A percentile compares a stretch with the other conserved stretches of the same genome.
These are phyloP conservation scores for Caenorhabditis parvicauda DNA, from an alignment of 2,888 invertebrate species.

Conservation along the genomic window DNA sequence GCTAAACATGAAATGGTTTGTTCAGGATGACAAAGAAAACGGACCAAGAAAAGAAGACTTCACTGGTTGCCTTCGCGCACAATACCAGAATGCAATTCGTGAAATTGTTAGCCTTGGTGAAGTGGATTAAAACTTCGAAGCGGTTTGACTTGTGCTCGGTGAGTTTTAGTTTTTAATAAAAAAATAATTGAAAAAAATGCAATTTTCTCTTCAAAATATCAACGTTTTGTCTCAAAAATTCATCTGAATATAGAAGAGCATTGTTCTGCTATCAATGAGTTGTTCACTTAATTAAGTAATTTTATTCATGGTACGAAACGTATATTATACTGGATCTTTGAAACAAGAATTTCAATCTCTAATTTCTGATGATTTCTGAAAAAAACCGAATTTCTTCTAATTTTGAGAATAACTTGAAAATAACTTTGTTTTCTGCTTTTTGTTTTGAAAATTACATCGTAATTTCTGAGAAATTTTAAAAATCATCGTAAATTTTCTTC, in stretches of 20 bases:
- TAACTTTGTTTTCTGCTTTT: no score
- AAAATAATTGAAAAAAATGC: neutral
- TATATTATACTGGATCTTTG: neutral
- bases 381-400: no score
- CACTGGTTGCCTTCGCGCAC: slow-evolving; percentile 89
- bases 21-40: slow-evolving; percentile 17
- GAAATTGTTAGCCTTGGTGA: slow-evolving; percentile 87
- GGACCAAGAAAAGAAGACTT: slow-evolving; percentile 81
- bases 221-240: no score
- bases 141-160: slow-evolving; percentile 96
- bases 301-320: no score
- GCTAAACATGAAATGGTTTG: no score
- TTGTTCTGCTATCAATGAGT: no score
- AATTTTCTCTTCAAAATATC: slow-evolving; percentile 1
- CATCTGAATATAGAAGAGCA: no score
- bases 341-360: neutral
- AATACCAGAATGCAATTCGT: slow-evolving; percentile 91
- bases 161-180: slow-evolving; percentile 61
- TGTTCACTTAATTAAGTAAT: no score
- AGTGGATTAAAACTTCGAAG: slow-evolving; percentile 97
- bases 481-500: neutral
- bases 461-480: neutral
- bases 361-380: no score
- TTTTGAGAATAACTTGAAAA: no score
- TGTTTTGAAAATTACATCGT: neutral